These are phyloP conservation scores for Agapornis roseicollis DNA, from an alignment of 2,113 vertebrate species.

Conservation along the genomic window DNA sequence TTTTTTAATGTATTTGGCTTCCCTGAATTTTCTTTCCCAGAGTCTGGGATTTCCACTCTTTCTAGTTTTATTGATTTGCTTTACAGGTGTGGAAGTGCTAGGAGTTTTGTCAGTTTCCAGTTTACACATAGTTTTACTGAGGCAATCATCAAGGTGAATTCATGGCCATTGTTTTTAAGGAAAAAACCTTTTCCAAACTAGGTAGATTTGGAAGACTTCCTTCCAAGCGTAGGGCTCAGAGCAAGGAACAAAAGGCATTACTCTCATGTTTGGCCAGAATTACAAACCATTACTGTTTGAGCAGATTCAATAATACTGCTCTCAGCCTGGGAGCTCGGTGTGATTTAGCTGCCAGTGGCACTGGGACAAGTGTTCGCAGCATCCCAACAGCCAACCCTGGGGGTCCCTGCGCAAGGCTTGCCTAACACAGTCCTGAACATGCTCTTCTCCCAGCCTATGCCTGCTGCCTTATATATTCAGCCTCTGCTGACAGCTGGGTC, in stretches of 20 bases:
- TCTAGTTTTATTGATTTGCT: background rate
- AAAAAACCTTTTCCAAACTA: background rate
- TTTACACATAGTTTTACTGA: background rate
- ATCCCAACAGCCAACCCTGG: background rate
- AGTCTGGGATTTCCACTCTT: background rate
- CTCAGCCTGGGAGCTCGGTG: background rate
- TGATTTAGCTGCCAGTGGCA: background rate
- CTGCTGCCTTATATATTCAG: rapidly evolving
- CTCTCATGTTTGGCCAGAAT: background rate
- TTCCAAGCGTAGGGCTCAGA: background rate
- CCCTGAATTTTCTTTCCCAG: background rate
- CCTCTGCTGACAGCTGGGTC: background rate
- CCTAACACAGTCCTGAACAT: background rate
- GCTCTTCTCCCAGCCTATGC: background rate
- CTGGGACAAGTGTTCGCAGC: background rate
- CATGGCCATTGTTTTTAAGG: background rate
- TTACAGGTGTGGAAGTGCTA: background rate
- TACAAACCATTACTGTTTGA: background rate
- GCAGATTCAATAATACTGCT: background rate
- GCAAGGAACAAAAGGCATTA: background rate
- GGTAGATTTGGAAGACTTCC: background rate
- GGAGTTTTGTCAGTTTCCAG: background rate
- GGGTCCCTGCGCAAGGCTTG: background rate
- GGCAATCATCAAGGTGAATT: background rate
- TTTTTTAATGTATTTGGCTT: background rate